Base-by-base conservation (phyloP, 2,888 invertebrate genomes). In the Caenorhabditis japonica region DNA sequence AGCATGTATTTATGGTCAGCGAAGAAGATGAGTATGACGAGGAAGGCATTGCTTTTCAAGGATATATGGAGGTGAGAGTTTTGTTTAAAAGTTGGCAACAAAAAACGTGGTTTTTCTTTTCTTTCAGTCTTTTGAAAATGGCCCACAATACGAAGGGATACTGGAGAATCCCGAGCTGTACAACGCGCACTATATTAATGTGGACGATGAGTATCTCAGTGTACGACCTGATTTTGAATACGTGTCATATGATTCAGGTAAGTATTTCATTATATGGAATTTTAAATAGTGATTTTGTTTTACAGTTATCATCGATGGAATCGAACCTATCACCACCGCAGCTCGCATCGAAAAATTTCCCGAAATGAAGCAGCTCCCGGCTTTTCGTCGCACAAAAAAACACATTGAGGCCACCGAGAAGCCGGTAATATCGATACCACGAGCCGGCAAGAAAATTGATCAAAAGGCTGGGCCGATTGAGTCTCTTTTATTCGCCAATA, bases 151-250 rank as follows among this genome's bases (percentile, higher is more conserved):
- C 5, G 33, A 36, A 8, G 51, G 36, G 1, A 15, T 51, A 3
- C n/a, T 51, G 23, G 25, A 15, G 23, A 51, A 51, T 15, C 23
- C 17, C 34, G 51, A 51, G 15, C 34, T 36, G 5, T 51, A 51
- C 25, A 38, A 38, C 10, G 51, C 51, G 0, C 51, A 51, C 25
- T 51, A 51, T 8, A 15, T 34, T n/a, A 30, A 21, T 7, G 7
- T 21, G 3, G 43, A 21, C 2, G 19, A 43, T 19, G 39, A n/a
- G 17, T 39, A 15, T 15, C 13, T 36, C 17, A 17, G 8, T 15
- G 4, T 15, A 8, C n/a, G 17, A 4, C 2, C 39, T 7, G 4
- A n/a, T 3, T 12, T n/a, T 4, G 39, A 39, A 2, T 17, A 17
- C 8, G 4, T 15, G 39, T 7, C 36, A 3, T 12, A 12, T 36